Evolutionary conservation across 2,113 vertebrate genomes (phyloP).

Genomic region (Chionomys nivalis): DNA sequence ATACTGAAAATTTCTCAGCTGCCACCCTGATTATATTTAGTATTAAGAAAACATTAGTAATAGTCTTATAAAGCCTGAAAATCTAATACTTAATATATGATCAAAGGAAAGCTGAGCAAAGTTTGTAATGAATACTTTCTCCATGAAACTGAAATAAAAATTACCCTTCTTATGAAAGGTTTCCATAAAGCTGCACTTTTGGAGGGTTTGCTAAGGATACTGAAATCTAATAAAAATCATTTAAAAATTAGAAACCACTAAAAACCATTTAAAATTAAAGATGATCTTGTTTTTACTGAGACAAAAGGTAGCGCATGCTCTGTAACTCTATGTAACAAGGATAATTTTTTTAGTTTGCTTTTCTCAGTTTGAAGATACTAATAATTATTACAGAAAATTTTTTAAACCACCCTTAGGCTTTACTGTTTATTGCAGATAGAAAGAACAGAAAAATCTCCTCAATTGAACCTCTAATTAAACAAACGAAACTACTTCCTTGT

Average conservation of each 20-base stretch:
- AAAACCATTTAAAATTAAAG: background rate
- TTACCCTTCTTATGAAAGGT: background rate
- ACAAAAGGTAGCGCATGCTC: background rate
- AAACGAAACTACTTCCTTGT: background rate
- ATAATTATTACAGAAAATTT: background rate
- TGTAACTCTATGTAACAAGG: background rate
- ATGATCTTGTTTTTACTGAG: background rate
- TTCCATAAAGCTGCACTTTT: conserved; percentile 38
- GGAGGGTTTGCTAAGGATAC: background rate
- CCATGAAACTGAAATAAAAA: conserved; percentile 34
- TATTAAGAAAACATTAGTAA: conserved; percentile 36
- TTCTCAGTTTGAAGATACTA: conserved; percentile 24
- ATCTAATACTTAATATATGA: background rate
- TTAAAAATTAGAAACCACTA: conserved; percentile 9
- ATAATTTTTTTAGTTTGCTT: background rate
- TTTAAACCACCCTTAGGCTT: conserved; percentile 1
- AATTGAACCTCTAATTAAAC: conserved; percentile 5
- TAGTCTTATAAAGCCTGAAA: background rate
- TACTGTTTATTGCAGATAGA: background rate
- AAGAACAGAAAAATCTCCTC: conserved; percentile 19
- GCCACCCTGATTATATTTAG: background rate
- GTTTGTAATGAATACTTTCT: background rate
- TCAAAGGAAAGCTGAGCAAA: background rate
- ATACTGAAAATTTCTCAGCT: background rate
- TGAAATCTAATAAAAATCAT: conserved; percentile 34